These are phyloP conservation scores for Amaurobius ferox DNA, from an alignment of 2,888 invertebrate species.

Conservation along the genomic window DNA sequence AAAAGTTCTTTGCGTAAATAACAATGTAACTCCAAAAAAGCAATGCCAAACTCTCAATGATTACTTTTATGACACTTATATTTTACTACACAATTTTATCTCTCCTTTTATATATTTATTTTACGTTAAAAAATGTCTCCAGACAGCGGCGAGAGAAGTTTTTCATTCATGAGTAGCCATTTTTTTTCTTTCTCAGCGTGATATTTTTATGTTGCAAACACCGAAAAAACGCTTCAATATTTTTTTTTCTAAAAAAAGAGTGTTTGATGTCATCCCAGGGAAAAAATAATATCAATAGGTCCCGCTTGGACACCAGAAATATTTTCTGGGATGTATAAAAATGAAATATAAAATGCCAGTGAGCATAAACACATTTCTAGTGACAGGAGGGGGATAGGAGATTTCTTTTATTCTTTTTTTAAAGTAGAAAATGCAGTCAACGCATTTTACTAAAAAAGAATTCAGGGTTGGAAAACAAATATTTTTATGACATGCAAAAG, in stretches of 20 bases:
- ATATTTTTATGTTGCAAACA: not conserved
- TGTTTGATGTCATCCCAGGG: not conserved
- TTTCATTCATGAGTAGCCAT: not conserved
- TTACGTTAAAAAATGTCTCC: not conserved
- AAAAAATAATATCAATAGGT: not conserved
- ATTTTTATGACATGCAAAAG: no score
- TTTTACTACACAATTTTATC: not conserved
- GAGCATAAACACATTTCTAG: not conserved
- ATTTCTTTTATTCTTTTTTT: no score
- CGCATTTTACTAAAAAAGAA: no score
- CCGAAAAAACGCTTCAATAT: not conserved
- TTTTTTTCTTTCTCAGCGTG: not conserved
- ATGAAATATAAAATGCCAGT: not conserved
- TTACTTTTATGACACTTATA: conserved; percentile 5
- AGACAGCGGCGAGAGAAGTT: not conserved
- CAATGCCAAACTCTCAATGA: not conserved
- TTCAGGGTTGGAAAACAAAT: no score
- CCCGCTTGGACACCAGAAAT: not conserved
- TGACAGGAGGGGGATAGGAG: no score
- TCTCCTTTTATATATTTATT: not conserved
- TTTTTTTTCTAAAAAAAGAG: not conserved
- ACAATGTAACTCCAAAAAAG: not conserved
- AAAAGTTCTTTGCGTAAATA: not conserved
- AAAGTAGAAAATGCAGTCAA: no score
- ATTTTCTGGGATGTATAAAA: not conserved